These are phyloP conservation scores for Lasioglossum marginatum DNA, from an alignment of 2,888 invertebrate genomes.

Conservation along the genomic window DNA sequence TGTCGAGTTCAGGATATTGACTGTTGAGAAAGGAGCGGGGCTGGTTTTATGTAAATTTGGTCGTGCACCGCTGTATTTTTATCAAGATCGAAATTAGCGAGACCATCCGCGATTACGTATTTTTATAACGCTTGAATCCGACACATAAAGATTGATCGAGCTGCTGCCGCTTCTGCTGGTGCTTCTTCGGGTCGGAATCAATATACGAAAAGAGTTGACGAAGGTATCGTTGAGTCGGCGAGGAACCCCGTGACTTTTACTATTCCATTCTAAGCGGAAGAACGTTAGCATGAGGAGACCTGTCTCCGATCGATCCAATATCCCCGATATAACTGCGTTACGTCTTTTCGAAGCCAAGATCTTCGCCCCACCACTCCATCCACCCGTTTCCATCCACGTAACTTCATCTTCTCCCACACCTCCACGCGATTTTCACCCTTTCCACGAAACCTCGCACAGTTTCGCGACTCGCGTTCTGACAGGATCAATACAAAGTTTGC, in stretches of 20 bases:
- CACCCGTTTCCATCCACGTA: background rate
- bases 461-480: constrained; percentile 47
- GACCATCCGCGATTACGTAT: background rate
- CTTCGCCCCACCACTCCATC: background rate
- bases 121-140: constrained; percentile 44
- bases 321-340: constrained; percentile 12
- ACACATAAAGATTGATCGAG: constrained; percentile 50
- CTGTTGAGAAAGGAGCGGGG: too few species aligned
- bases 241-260: constrained; percentile 58
- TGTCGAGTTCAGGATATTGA: background rate
- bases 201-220: constrained; percentile 29
- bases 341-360: constrained; percentile 36
- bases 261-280: constrained; percentile 52
- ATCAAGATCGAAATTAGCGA: background rate
- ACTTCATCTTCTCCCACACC: constrained; percentile 20
- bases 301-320: constrained; percentile 58
- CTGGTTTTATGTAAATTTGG: background rate
- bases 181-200: background rate
- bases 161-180: background rate
- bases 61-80: background rate
- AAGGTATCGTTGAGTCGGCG: constrained; percentile 16
- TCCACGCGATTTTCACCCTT: constrained; percentile 27
- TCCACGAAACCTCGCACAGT: constrained; percentile 43
- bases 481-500: constrained; percentile 62
- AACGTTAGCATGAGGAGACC: constrained; percentile 40